These are phyloP conservation scores for Onychomys arenicola DNA, from an alignment of 2,797 vertebrate genomes.

Conservation along the genomic window DNA sequence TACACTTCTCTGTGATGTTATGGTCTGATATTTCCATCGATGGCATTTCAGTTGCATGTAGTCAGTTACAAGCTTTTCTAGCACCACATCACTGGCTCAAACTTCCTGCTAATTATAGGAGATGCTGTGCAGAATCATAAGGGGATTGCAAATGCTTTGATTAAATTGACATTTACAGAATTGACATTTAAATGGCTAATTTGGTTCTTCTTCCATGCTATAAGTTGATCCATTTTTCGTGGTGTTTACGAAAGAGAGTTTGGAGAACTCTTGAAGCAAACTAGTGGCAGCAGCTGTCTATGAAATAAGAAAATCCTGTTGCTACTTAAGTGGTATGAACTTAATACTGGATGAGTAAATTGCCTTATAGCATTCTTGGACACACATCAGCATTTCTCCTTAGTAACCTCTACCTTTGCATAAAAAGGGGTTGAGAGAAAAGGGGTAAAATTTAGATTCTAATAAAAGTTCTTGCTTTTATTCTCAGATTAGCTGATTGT, in stretches of 20 bases:
- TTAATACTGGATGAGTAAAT: background rate
- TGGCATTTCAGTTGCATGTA: conserved; percentile 68
- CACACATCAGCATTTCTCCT: background rate
- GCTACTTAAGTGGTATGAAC: conserved; percentile 52
- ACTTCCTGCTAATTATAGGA: conserved; percentile 64
- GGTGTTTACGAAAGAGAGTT: conserved; percentile 11
- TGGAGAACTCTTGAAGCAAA: conserved; percentile 59
- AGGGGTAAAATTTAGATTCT: background rate
- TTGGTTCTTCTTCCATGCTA: conserved; percentile 52
- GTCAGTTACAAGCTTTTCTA: conserved; percentile 59
- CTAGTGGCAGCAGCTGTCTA: background rate
- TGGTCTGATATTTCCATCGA: conserved; percentile 63
- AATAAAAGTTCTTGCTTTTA: conserved; percentile 32
- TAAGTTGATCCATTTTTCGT: conserved; percentile 50
- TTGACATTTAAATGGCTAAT: conserved; percentile 73
- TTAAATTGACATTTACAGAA: conserved; percentile 74
- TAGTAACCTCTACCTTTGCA: background rate
- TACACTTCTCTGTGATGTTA: conserved; percentile 64
- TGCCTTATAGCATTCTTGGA: background rate
- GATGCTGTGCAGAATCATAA: conserved; percentile 62
- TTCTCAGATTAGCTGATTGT: background rate
- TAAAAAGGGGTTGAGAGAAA: background rate
- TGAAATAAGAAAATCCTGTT: background rate
- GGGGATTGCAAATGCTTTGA: conserved; percentile 70
- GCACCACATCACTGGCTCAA: conserved; percentile 28